These are phyloP conservation scores for Pycnomerus fuliginosus DNA, from an alignment of 2,888 invertebrate species.

Conservation along the genomic window DNA sequence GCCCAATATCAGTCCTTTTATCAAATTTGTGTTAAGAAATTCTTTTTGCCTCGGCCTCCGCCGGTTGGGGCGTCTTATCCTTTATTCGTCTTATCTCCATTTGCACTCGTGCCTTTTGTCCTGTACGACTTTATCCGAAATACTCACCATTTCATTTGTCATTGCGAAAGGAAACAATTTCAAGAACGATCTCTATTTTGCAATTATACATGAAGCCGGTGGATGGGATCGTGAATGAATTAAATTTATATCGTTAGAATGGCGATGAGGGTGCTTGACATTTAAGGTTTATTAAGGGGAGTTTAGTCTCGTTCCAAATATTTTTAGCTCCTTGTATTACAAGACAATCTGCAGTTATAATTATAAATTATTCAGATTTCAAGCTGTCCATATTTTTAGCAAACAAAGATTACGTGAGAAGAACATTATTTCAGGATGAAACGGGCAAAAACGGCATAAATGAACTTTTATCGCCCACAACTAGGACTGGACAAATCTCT, in stretches of 20 bases:
- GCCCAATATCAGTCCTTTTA: slow-evolving; percentile 9
- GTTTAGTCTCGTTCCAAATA: too few relatives aligned
- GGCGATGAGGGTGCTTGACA: too few relatives aligned
- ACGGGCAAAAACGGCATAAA: slow-evolving; percentile 29
- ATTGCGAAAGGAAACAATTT: slow-evolving; percentile 35
- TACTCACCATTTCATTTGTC: slow-evolving; percentile 30
- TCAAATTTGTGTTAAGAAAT: slow-evolving; percentile 11
- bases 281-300: too few relatives aligned
- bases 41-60: slow-evolving; percentile 5
- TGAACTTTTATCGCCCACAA: slow-evolving; percentile 29
- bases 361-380: too few relatives aligned
- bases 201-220: slow-evolving; percentile 11
- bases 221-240: slow-evolving; percentile 11
- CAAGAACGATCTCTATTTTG: slow-evolving; percentile 21
- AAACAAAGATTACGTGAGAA: too few relatives aligned
- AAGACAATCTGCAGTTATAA: too few relatives aligned
- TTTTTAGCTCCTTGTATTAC: too few relatives aligned
- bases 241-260: slow-evolving; percentile 13
- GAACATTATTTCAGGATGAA: too few relatives aligned
- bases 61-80: slow-evolving; percentile 3
- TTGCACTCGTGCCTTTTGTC: slow-evolving; percentile 23
- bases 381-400: too few relatives aligned
- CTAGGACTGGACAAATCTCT: slow-evolving; percentile 28
- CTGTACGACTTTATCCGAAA: slow-evolving; percentile 22
- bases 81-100: slow-evolving; percentile 22